phyloP scores from a whole-genome alignment of 2,888 invertebrate genomes.

The Amphipoea lucens region DNA sequence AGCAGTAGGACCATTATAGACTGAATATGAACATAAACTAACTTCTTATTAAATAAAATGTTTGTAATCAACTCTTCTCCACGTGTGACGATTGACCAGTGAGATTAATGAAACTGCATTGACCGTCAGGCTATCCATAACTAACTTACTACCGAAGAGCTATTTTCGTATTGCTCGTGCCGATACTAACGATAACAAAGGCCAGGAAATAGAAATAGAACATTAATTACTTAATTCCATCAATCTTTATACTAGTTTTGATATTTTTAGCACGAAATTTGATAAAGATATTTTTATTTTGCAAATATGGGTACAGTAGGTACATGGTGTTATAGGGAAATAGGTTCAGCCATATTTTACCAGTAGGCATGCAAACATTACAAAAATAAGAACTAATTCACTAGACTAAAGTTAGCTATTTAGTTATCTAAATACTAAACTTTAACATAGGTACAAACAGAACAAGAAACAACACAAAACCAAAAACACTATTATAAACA shows the following conservation, averaged over 20 bases:
- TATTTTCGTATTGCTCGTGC: slow-evolving; percentile 1
- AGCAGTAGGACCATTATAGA: neutral
- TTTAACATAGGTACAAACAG: too few species aligned
- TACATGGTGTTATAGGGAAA: too few species aligned
- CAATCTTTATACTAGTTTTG: neutral
- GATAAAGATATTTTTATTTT: too few species aligned
- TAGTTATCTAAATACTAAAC: too few species aligned
- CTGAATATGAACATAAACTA: neutral
- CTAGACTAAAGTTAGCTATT: too few species aligned
- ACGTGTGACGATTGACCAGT: slow-evolving; percentile 12
- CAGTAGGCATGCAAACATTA: too few species aligned
- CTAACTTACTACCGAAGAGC: neutral
- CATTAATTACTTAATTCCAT: too few species aligned
- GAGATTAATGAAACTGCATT: neutral
- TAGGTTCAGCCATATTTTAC: too few species aligned
- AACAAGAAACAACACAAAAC: too few species aligned
- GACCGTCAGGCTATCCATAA: neutral
- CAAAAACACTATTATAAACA: too few species aligned
- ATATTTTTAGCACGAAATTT: neutral
- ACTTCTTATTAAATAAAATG: neutral
- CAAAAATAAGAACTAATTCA: too few species aligned
- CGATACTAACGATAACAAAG: neutral
- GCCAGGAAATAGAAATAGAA: slow-evolving; percentile 8
- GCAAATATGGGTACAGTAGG: too few species aligned
- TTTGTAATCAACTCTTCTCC: neutral